Evolutionary conservation across 2,888 invertebrate species (phyloP).

Genomic region (Drosophila mettleri): DNA sequence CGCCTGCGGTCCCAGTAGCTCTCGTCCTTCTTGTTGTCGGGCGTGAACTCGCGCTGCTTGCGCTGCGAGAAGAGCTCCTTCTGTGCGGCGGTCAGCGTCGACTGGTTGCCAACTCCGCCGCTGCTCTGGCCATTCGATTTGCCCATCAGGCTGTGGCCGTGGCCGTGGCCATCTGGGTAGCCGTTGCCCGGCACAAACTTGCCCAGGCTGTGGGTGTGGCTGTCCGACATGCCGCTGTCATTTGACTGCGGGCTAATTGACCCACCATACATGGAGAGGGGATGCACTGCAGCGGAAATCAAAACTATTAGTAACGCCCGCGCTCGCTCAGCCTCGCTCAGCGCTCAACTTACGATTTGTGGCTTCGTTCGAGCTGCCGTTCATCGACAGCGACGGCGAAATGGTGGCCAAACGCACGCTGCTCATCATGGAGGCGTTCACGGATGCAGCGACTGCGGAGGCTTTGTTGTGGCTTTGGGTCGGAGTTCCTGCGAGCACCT

Average conservation of each 20-base stretch:
- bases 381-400: conserved; percentile 86
- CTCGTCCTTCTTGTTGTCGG: conserved; percentile 98
- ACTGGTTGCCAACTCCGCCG: conserved; percentile 43
- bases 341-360: conserved; percentile 75
- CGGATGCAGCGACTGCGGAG: conserved; percentile 21
- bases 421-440: conserved; percentile 64
- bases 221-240: conserved; percentile 84
- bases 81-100: conserved; percentile 85
- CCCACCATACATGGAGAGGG: conserved; percentile 81
- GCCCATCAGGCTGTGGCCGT: conserved; percentile 48
- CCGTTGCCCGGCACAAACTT: conserved; percentile 57
- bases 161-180: conserved; percentile 31
- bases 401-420: conserved; percentile 76
- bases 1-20: conserved; percentile 98
- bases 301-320: neutral
- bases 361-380: conserved; percentile 82
- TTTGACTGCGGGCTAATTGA: conserved; percentile 84
- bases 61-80: conserved; percentile 95
- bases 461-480: conserved; percentile 68
- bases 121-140: conserved; percentile 70
- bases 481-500: conserved; percentile 71
- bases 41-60: conserved; percentile 98
- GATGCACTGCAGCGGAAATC: conserved; percentile 68
- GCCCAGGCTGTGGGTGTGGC: conserved; percentile 43
- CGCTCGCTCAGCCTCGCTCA: neutral